Evolutionary conservation across 2,113 vertebrate genomes (phyloP), one percentile per base, ranked within the genome.

Genomic region (Dendropsophus ebraccatus): DNA sequence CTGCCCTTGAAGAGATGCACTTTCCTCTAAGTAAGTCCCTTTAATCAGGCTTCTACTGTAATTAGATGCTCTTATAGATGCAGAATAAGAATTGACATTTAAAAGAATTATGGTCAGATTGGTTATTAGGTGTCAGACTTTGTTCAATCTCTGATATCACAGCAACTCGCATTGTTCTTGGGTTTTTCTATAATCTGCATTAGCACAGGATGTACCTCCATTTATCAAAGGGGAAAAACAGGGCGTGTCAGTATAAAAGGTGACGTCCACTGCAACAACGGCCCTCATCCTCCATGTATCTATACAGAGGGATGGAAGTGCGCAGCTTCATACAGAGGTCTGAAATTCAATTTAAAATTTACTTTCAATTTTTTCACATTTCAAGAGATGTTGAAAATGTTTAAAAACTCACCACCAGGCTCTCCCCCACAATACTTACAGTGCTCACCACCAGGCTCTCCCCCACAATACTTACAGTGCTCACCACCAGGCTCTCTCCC

Each of bases 1-100:
- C 56, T 76, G 82, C 56, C 82, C 82, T 84, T 84, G 82, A 84
- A 84, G 14, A 75, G 49, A 84, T 76, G 72, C 10, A 47, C 69
- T 83, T 74, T 83, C 12, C 30, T 72, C 16, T 73, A 83, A 74
- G 70, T 47, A 84, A 62, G 32, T 84, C 35, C 30, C 25, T 47
- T 74, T 58, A 9, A 58, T 56, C 52, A 45, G 54, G 25, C 72
- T 84, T 76, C 82, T 76, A 50, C 25, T 41, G 35, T 84, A 75
- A 84, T 84, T 72, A 76, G 56, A 84, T 84, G 52, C 50, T 32
- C 25, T 54, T 56, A 73, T 52, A 60, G 56, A 65, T 21, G 17
- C 11, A 58, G 72, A 76, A 76, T 41, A 84, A 49, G 41, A 84
- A 84, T 65, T 65, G 25, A 62, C 54, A 76, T 70, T 50, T 84